These are phyloP conservation scores for Micropterix aruncella DNA, from an alignment of 2,888 invertebrate genomes.

Conservation along the genomic window DNA sequence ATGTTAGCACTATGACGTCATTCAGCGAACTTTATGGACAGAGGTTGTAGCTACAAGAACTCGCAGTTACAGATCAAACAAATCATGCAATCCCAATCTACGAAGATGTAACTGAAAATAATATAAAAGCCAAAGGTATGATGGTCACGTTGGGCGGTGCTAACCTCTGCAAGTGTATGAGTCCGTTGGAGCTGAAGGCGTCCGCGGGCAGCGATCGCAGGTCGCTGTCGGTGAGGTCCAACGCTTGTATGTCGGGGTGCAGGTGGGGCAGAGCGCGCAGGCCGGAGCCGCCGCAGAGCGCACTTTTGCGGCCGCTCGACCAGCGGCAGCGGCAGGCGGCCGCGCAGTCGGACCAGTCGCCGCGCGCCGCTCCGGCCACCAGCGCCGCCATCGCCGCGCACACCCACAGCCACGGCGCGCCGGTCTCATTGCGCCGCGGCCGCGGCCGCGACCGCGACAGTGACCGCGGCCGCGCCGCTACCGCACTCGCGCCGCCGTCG, in stretches of 20 bases:
- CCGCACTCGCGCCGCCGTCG: too few species aligned
- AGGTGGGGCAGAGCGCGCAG: slow-evolving; percentile 61
- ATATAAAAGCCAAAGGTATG: too few species aligned
- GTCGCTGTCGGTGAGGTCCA: background rate
- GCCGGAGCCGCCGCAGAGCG: slow-evolving; percentile 69
- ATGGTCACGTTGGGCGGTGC: too few species aligned
- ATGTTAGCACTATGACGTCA: too few species aligned
- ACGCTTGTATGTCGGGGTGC: slow-evolving; percentile 34
- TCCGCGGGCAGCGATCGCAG: background rate
- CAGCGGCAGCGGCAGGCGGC: slow-evolving; percentile 82
- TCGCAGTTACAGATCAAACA: too few species aligned
- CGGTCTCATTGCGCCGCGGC: too few species aligned
- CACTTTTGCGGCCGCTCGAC: slow-evolving; percentile 84
- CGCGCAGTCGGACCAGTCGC: slow-evolving; percentile 82
- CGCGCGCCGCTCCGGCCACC: slow-evolving; percentile 26
- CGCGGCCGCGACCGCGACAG: too few species aligned
- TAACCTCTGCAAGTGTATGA: background rate
- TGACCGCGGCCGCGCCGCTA: too few species aligned
- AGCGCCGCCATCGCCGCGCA: background rate
- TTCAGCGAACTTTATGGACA: too few species aligned
- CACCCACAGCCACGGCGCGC: background rate
- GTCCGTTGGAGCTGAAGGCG: background rate
- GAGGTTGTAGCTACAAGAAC: too few species aligned
- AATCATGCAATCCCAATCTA: too few species aligned
- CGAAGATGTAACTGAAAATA: too few species aligned